phyloP scores from a whole-genome alignment of 1,140 invertebrate genomes.

The Solenopsis fugax region DNA sequence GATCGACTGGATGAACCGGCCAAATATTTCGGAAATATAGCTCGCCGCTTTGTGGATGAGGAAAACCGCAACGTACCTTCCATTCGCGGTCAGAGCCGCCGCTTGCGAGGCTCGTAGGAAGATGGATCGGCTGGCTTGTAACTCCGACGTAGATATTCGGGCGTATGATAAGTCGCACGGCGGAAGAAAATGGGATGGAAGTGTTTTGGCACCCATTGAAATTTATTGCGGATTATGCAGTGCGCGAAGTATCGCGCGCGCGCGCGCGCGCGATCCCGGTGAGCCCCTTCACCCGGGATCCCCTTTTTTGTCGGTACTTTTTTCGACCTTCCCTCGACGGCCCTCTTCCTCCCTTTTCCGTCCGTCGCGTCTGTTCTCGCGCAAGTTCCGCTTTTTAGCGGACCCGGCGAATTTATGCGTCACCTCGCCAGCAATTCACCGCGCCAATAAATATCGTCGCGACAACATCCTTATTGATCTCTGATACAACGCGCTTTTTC shows the following conservation, averaged over 20 bases:
- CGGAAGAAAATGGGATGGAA: conserved; percentile 31
- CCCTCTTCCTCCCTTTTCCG: not conserved
- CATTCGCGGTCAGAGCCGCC: conserved; percentile 27
- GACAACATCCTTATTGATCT: conserved; percentile 57
- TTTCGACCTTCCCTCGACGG: not conserved
- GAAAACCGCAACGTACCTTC: conserved; percentile 21
- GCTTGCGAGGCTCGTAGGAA: not conserved
- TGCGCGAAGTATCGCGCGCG: conserved; percentile 3
- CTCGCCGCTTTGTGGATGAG: conserved; percentile 8
- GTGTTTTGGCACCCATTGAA: conserved; percentile 46
- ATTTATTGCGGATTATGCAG: conserved; percentile 63
- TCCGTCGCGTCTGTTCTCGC: not conserved
- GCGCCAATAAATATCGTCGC: conserved; percentile 49
- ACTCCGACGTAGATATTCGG: not conserved
- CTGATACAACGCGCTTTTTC: conserved; percentile 40
- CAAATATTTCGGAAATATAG: conserved; percentile 35
- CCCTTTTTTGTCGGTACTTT: conserved; percentile 5
- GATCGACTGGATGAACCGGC: not conserved
- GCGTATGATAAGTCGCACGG: conserved; percentile 37
- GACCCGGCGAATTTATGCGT: conserved; percentile 50
- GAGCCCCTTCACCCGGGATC: not conserved
- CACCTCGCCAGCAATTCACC: not conserved
- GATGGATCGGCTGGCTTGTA: conserved; percentile 39
- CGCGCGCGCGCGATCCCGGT: conserved; percentile 1
- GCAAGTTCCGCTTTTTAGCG: not conserved